These are phyloP conservation scores for Pelobates fuscus DNA, from an alignment of 2,113 vertebrate species.

Conservation along the genomic window DNA sequence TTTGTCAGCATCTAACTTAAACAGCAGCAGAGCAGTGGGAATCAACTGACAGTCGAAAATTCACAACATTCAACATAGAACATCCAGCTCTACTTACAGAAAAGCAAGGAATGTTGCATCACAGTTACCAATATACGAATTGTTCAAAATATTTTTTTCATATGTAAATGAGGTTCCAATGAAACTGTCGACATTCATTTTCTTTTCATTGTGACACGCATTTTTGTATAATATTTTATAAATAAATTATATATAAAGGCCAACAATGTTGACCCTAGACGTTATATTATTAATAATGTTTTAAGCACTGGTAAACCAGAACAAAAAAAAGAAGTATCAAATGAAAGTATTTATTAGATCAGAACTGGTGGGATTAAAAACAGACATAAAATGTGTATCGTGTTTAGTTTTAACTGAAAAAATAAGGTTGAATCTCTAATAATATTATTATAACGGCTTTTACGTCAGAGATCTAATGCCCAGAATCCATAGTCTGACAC, in stretches of 20 bases:
- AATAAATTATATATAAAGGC: conserved; percentile 8
- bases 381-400: too few species aligned
- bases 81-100: conserved; percentile 55
- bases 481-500: too few species aligned
- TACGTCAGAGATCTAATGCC: too few species aligned
- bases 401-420: too few species aligned
- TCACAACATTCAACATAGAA: conserved; percentile 64
- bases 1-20: conserved; percentile 82
- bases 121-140: conserved; percentile 38
- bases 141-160: conserved; percentile 54
- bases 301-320: too few species aligned
- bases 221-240: conserved; percentile 11
- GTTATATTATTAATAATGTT: too few species aligned
- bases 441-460: too few species aligned
- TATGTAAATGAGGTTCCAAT: conserved; percentile 56
- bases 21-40: conserved; percentile 65
- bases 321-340: too few species aligned
- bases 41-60: conserved; percentile 73
- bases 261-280: conserved; percentile 19
- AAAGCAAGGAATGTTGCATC: conserved; percentile 47
- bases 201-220: conserved; percentile 20
- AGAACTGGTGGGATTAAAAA: too few species aligned
- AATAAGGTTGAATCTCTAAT: too few species aligned
- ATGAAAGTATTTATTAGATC: too few species aligned
- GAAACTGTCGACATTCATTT: conserved; percentile 50